Conservation (phyloP, 2,888 invertebrate genomes). For the Theodoxus fluviatilis region DNA sequence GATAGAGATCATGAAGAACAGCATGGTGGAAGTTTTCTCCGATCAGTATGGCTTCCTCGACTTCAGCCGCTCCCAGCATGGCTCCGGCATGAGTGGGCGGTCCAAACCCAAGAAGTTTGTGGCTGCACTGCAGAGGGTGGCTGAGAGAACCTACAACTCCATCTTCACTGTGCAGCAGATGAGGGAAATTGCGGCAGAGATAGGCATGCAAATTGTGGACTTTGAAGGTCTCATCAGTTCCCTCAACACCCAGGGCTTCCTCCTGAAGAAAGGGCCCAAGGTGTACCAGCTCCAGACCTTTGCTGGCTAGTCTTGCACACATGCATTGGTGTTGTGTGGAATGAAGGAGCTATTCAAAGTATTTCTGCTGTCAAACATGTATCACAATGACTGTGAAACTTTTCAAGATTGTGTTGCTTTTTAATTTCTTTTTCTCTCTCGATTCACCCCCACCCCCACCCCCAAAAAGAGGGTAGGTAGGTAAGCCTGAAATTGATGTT, state of each 20-base stretch:
- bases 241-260: slow-evolving; percentile 84
- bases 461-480: no score
- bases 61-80: slow-evolving; percentile 73
- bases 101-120: slow-evolving; percentile 77
- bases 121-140: slow-evolving; percentile 73
- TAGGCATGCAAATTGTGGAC: slow-evolving; percentile 73
- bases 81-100: slow-evolving; percentile 77
- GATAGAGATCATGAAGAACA: slow-evolving; percentile 81
- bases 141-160: slow-evolving; percentile 75
- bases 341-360: not conserved
- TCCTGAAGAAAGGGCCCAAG: slow-evolving; percentile 81
- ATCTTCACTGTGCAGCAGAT: slow-evolving; percentile 81
- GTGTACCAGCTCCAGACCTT: slow-evolving; percentile 74
- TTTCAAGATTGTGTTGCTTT: not conserved
- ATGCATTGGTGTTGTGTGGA: not conserved
- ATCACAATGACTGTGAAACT: not conserved
- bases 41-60: slow-evolving; percentile 76
- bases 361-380: not conserved
- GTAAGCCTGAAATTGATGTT: no score
- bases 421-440: not conserved
- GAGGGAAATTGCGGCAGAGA: slow-evolving; percentile 74
- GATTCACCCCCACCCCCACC: no score
- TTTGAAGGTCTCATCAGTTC: slow-evolving; percentile 77
- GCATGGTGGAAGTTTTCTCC: slow-evolving; percentile 77
- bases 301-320: slow-evolving; percentile 39